Evolutionary conservation across 2,888 invertebrate genomes (phyloP).

Genomic region (Erpobdella octoculata): DNA sequence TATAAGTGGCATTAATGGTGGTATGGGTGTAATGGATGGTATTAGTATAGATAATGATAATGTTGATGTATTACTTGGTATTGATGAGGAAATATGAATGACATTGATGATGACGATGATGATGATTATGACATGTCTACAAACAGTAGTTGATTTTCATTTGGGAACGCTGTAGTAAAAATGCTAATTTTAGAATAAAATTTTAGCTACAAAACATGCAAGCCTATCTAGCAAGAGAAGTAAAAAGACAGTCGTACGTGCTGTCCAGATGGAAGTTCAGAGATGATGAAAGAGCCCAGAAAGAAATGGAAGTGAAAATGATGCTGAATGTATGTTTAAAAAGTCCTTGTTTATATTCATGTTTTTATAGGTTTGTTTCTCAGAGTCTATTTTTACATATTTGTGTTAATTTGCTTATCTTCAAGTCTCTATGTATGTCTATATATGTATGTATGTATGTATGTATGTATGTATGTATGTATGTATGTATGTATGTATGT

Average conservation of each 20-base stretch:
- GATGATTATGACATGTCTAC: too few species aligned
- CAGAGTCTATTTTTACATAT: not conserved
- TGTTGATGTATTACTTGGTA: too few species aligned
- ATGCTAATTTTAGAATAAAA: too few species aligned
- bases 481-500: not conserved
- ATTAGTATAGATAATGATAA: too few species aligned
- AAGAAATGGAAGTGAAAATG: slow-evolving; percentile 47
- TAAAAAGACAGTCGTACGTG: slow-evolving; percentile 50
- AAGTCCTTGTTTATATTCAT: not conserved
- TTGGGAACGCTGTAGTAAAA: too few species aligned
- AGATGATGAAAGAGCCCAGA: slow-evolving; percentile 50
- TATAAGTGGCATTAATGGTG: too few species aligned
- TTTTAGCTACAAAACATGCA: slow-evolving; percentile 36
- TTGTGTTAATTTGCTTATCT: not conserved
- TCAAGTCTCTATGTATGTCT: not conserved
- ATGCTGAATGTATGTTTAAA: slow-evolving; percentile 47
- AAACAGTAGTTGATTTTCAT: too few species aligned
- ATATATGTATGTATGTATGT: not conserved
- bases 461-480: not conserved
- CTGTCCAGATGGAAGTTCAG: slow-evolving; percentile 50
- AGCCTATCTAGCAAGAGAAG: slow-evolving; percentile 51
- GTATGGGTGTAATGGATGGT: too few species aligned
- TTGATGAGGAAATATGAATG: too few species aligned
- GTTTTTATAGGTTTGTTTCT: not conserved
- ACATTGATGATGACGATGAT: too few species aligned